Evolutionary conservation across 2,888 invertebrate species (phyloP).

Genomic region (Ennomos erosarius): DNA sequence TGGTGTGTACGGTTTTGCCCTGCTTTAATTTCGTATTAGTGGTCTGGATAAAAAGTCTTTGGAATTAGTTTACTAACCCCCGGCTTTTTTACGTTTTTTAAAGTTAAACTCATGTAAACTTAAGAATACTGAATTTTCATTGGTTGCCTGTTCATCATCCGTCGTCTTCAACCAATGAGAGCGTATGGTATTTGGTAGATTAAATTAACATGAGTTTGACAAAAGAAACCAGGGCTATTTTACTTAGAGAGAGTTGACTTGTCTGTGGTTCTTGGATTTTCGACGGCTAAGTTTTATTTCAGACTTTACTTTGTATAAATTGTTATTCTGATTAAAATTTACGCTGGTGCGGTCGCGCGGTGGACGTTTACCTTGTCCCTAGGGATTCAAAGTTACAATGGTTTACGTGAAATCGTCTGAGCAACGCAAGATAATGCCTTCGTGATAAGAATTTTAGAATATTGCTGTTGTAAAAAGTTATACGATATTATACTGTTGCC

Average conservation of each 20-base stretch:
- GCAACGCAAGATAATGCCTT: constrained; percentile 14
- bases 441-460: constrained; percentile 19
- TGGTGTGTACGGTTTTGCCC: too few species aligned
- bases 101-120: too few species aligned
- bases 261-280: constrained; percentile 41
- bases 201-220: too few species aligned
- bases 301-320: constrained; percentile 41
- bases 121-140: too few species aligned
- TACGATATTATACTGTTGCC: not conserved
- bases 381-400: constrained; percentile 32
- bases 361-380: constrained; percentile 30
- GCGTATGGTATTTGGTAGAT: too few species aligned
- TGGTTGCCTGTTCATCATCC: too few species aligned
- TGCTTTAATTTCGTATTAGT: too few species aligned
- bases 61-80: too few species aligned
- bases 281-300: constrained; percentile 42
- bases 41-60: too few species aligned
- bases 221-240: too few species aligned
- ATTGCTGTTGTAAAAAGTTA: not conserved
- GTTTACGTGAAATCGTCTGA: constrained; percentile 25
- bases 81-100: too few species aligned
- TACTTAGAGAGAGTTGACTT: constrained; percentile 45
- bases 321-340: constrained; percentile 43
- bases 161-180: too few species aligned
- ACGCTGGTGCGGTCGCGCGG: constrained; percentile 36